phyloP scores from a whole-genome alignment of 2,888 invertebrate species.

The Callyntrura sp. region DNA sequence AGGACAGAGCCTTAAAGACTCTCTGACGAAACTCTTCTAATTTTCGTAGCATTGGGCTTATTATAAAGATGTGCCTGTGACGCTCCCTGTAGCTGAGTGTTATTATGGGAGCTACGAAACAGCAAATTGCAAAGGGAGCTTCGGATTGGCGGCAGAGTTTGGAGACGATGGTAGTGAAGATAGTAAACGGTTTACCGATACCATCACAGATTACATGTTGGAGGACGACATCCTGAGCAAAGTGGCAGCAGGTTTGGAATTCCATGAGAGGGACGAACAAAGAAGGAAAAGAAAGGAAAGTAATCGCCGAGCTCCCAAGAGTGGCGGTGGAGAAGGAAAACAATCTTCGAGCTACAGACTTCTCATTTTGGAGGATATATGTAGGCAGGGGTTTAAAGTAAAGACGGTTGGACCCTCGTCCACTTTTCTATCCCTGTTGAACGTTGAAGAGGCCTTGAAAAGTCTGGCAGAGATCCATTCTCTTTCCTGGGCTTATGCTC shows the following conservation, averaged over 20 bases:
- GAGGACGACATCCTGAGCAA: conserved; percentile 68
- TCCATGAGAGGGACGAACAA: conserved; percentile 33
- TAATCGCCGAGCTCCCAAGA: no score
- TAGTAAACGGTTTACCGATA: conserved; percentile 9
- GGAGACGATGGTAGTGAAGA: neutral
- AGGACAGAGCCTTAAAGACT: no score
- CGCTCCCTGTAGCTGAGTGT: conserved; percentile 61
- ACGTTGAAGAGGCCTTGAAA: conserved; percentile 68
- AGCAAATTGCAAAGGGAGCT: neutral
- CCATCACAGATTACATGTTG: conserved; percentile 41
- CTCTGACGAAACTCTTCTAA: no score
- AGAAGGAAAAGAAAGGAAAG: neutral
- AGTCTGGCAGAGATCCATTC: conserved; percentile 63
- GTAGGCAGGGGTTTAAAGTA: conserved; percentile 40
- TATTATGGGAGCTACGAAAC: conserved; percentile 68
- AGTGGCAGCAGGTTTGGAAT: conserved; percentile 61
- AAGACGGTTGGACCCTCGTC: conserved; percentile 43
- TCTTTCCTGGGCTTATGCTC: conserved; percentile 66
- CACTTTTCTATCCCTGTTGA: conserved; percentile 69
- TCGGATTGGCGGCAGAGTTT: neutral
- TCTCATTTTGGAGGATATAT: conserved; percentile 64
- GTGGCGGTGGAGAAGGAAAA: no score
- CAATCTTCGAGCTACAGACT: conserved; percentile 66
- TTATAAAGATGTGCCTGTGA: neutral
- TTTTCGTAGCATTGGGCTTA: conserved; percentile 52